Conservation (phyloP, 1,140 invertebrate species). For the Caenorhabditis brenneri region DNA sequence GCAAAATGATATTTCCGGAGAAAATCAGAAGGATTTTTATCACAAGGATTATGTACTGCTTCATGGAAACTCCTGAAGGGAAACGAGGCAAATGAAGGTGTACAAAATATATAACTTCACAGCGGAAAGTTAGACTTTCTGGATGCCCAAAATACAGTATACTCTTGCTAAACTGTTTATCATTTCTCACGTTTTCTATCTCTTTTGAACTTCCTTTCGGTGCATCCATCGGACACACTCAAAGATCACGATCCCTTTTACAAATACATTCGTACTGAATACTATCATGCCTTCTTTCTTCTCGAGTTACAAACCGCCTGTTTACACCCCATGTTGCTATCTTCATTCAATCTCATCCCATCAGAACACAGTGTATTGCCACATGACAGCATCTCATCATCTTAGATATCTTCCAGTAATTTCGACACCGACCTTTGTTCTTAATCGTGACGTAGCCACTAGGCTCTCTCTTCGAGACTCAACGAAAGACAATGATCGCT, state of each 20-base stretch:
- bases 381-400: slow-evolving; percentile 23
- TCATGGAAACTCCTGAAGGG: too few relatives aligned
- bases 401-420: not conserved
- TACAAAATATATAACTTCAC: too few relatives aligned
- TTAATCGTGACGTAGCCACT: not conserved
- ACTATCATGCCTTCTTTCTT: not conserved
- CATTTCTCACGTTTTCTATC: not conserved
- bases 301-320: not conserved
- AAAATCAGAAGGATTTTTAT: too few relatives aligned
- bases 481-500: not conserved
- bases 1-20: too few relatives aligned
- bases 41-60: too few relatives aligned
- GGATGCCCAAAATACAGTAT: too few relatives aligned
- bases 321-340: not conserved
- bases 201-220: not conserved
- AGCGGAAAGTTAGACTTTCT: too few relatives aligned
- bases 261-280: not conserved
- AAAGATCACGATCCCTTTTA: not conserved
- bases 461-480: too few relatives aligned
- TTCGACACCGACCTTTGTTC: slow-evolving; percentile 3
- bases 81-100: too few relatives aligned
- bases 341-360: not conserved
- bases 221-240: not conserved
- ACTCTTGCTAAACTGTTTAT: not conserved
- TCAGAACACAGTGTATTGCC: slow-evolving; percentile 3